Evolutionary conservation across 2,113 vertebrate species (phyloP).

Genomic region (Alexandromys fortis): DNA sequence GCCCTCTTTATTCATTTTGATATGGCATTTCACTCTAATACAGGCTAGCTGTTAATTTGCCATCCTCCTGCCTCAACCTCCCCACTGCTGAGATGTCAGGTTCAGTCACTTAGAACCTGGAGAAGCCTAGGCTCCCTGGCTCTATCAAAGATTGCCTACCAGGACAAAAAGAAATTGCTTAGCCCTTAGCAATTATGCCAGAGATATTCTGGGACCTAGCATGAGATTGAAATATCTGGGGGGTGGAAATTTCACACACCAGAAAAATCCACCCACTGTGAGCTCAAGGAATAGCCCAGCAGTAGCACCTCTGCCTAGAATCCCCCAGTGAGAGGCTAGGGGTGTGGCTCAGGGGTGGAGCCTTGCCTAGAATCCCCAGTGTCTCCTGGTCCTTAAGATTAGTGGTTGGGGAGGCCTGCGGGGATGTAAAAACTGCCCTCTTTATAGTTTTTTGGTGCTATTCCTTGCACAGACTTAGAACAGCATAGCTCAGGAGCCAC

Average conservation of each 20-base stretch:
- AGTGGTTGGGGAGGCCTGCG: too few relatives aligned
- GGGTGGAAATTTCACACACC: neutral
- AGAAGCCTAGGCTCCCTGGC: neutral
- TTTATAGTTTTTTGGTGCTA: neutral
- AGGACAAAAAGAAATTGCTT: constrained; percentile 30
- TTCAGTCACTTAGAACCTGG: neutral
- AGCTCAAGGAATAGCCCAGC: too few relatives aligned
- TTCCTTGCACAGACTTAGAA: neutral
- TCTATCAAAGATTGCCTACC: neutral
- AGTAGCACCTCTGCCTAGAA: neutral
- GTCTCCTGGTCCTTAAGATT: neutral
- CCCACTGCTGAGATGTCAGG: neutral
- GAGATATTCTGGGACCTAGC: neutral
- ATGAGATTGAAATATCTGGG: constrained; percentile 9
- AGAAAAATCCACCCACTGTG: neutral
- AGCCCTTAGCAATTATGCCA: neutral
- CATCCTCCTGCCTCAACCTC: neutral
- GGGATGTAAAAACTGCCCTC: neutral
- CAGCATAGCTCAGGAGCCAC: neutral
- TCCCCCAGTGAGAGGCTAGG: neutral
- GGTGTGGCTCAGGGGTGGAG: neutral
- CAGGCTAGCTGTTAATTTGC: neutral
- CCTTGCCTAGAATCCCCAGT: neutral
- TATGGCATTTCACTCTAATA: neutral
- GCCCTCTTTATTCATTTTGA: neutral